Percentiles rank a stretch among this genome's conserved stretches.
phyloP scores from a whole-genome alignment of 2,888 invertebrate genomes.

The Tromatobia lineatoria region DNA sequence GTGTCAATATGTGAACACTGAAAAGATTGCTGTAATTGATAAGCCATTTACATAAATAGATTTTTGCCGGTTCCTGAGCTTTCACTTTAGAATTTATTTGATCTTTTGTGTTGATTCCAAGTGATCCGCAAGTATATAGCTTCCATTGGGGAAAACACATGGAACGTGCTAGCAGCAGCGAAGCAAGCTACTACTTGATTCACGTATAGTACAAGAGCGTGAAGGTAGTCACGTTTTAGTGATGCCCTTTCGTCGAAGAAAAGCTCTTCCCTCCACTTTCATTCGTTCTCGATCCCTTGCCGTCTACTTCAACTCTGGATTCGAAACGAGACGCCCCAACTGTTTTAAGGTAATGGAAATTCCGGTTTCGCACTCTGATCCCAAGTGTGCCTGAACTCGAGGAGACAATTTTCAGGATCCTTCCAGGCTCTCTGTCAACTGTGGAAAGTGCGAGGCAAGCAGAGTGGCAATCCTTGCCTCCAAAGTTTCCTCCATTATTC shows the following conservation, averaged over 20 bases:
- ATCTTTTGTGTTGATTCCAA: not conserved
- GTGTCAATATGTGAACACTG: not conserved
- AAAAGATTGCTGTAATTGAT: not conserved
- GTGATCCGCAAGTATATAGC: not conserved
- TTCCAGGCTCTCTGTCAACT: conserved; percentile 17
- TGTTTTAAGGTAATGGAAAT: conserved; percentile 80
- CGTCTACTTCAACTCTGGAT: conserved; percentile 27
- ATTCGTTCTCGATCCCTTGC: conserved; percentile 28
- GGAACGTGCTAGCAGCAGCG: not conserved
- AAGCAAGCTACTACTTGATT: not conserved
- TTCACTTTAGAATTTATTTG: not conserved
- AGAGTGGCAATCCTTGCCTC: conserved; percentile 5
- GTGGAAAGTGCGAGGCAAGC: conserved; percentile 3
- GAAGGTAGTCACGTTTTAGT: conserved; percentile 16
- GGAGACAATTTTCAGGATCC: conserved; percentile 73
- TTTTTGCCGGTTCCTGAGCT: not conserved
- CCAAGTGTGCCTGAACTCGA: conserved; percentile 52
- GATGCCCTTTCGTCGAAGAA: conserved; percentile 21
- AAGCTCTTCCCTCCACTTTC: conserved; percentile 37
- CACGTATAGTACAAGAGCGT: not conserved
- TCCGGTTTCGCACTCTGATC: conserved; percentile 66
- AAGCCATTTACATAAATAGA: conserved; percentile 12
- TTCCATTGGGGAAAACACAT: not conserved
- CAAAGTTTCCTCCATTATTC: conserved; percentile 32
- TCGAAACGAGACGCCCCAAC: conserved; percentile 48